These are phyloP conservation scores for Pantherophis guttatus DNA, from an alignment of 2,113 vertebrate genomes.

Conservation along the genomic window DNA sequence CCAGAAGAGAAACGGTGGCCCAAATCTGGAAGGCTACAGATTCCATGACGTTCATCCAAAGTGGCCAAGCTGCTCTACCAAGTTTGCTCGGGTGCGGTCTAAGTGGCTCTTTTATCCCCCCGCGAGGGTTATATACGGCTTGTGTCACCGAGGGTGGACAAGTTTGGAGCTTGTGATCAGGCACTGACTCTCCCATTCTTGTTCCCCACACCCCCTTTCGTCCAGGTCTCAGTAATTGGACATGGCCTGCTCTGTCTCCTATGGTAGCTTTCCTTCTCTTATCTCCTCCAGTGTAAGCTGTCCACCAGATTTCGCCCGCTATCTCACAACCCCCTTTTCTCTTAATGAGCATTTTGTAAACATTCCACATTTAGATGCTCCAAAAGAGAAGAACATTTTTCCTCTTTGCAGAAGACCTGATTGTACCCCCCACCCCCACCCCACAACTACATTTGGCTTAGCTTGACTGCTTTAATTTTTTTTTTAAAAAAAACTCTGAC, in stretches of 20 bases:
- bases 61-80: conserved; percentile 47
- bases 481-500: neutral
- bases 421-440: too few species aligned
- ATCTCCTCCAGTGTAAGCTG: conserved; percentile 87
- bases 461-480: neutral
- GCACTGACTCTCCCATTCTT: conserved; percentile 64
- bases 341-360: conserved; percentile 99
- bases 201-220: conserved; percentile 66
- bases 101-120: conserved; percentile 70
- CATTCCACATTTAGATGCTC: conserved; percentile 82
- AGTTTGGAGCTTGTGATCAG: conserved; percentile 73
- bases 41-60: conserved; percentile 64
- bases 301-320: conserved; percentile 85
- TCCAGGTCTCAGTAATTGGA: conserved; percentile 82
- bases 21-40: conserved; percentile 53
- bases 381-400: conserved; percentile 81
- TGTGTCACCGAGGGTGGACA: conserved; percentile 76
- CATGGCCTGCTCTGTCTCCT: conserved; percentile 69
- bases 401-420: conserved; percentile 30
- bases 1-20: conserved; percentile 60
- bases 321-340: conserved; percentile 86
- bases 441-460: conserved; percentile 45
- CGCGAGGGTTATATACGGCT: conserved; percentile 56
- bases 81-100: conserved; percentile 59
- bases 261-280: conserved; percentile 83